These are phyloP conservation scores for Malurus splendens DNA, from an alignment of 2,797 vertebrate genomes.

Conservation along the genomic window DNA sequence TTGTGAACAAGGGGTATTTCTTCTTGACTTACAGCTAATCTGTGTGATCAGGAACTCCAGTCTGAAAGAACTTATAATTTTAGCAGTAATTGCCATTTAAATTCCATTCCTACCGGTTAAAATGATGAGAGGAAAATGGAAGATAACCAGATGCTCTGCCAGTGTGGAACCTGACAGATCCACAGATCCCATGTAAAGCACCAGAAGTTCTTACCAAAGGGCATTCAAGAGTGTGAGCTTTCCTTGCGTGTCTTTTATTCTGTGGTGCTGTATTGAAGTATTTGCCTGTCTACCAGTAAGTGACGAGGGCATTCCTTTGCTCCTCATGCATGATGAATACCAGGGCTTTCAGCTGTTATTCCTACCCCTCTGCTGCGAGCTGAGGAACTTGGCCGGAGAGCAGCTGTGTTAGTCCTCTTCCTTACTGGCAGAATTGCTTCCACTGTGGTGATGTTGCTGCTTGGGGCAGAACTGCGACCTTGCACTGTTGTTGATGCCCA, in stretches of 20 bases:
- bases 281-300: background rate
- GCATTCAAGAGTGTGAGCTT: background rate
- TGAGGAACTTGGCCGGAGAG: background rate
- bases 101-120: background rate
- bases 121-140: background rate
- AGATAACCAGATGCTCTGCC: background rate
- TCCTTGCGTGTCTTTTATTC: background rate
- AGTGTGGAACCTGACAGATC: background rate
- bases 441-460: fast-evolving
- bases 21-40: background rate
- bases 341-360: background rate
- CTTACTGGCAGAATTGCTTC: background rate
- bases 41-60: background rate
- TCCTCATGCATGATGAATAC: background rate
- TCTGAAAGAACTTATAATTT: constrained; percentile 23
- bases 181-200: background rate
- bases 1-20: constrained; percentile 19
- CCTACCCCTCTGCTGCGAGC: background rate
- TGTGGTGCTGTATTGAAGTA: background rate
- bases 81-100: constrained; percentile 23
- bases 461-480: background rate
- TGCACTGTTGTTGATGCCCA: fast-evolving
- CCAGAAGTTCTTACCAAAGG: background rate
- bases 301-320: background rate
- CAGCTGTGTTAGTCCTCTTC: background rate